Base-by-base conservation (phyloP, 35 echinoderm and acorn worm genomes). In the Patiria miniata region DNA sequence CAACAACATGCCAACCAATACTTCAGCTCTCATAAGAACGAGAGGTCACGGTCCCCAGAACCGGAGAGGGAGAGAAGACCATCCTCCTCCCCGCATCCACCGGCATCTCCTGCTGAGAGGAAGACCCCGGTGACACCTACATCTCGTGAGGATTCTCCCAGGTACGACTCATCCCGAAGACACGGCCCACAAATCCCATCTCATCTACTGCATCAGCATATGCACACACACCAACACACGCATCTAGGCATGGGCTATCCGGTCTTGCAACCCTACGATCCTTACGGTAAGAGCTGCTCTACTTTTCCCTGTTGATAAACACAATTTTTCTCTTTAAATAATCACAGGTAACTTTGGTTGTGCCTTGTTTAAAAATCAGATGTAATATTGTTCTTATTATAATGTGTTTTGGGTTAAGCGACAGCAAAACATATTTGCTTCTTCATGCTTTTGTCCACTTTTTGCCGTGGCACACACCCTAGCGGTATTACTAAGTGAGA, bases 181-280 rank as follows among this genome's bases (percentile, higher is more conserved):
- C 34, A 29, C 14, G 88, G 28, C 17, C 47, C 42, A 79, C 44
- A 18, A 26, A 14, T 33, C 7, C 40, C 68, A 28, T 15, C 16
- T 77, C 36, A 59, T 38, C 28, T 80, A 26, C 78, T 92, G 14
- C 90, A 92, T 81, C 84, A 87, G 65, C 90, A 92, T 61, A 86
- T 92, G 79, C 90, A 92, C 38, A 92, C 90, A 18, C 90, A 92
- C 52, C 90, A 92, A 36, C 90, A 92, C 59, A 92, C 90, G 14
- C 90, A 92, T 77, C 84, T 92, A 34, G 90, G 90, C 57, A 69
- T 87, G 81, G 81, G 81, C 15, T 87, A 81, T 51, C 78, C 90
- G 81, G 79, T 92, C 61, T 78, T 92, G 78, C 84, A 78, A 36
- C 78, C 90, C 16, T 92, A 92, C 76, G 90, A 92, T 92, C 90